Evolutionary conservation across 2,113 vertebrate genomes (phyloP).

Genomic region (Dasyprocta punctata): DNA sequence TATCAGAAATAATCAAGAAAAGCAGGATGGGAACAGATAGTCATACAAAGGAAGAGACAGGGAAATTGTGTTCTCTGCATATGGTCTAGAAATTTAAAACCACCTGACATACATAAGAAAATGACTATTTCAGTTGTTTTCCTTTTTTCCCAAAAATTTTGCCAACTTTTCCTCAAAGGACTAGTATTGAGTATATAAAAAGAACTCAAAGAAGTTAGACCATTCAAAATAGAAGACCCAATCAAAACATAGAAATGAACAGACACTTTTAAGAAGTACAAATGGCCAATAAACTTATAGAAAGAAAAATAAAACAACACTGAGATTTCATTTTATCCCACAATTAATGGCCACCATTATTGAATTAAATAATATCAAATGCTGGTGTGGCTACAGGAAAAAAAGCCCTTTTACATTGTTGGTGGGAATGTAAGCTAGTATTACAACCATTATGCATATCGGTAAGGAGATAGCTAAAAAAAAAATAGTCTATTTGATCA

Average conservation of each 20-base stretch:
- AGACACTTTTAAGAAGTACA: not conserved
- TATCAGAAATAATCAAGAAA: not conserved
- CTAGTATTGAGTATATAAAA: not conserved
- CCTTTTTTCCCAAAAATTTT: not conserved
- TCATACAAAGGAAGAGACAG: not conserved
- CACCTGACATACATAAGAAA: not conserved
- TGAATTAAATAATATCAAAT: not conserved
- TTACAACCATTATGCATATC: not conserved
- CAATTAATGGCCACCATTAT: not conserved
- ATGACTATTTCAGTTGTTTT: not conserved
- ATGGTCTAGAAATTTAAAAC: too few species aligned
- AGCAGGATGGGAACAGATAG: not conserved
- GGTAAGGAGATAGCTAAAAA: not conserved
- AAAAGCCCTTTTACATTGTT: not conserved
- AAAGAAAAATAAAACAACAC: not conserved
- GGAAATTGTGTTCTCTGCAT: not conserved
- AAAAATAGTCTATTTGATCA: not conserved
- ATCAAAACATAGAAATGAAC: not conserved
- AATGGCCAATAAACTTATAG: not conserved
- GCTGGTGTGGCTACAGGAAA: not conserved
- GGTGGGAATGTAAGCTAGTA: not conserved
- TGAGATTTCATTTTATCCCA: not conserved
- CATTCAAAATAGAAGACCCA: not conserved
- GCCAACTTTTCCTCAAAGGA: not conserved
- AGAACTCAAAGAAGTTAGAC: not conserved